Percentiles rank a stretch among this genome's conserved stretches.
Evolutionary conservation across 2,113 vertebrate genomes (phyloP).

Genomic region (Dissostichus mawsoni): DNA sequence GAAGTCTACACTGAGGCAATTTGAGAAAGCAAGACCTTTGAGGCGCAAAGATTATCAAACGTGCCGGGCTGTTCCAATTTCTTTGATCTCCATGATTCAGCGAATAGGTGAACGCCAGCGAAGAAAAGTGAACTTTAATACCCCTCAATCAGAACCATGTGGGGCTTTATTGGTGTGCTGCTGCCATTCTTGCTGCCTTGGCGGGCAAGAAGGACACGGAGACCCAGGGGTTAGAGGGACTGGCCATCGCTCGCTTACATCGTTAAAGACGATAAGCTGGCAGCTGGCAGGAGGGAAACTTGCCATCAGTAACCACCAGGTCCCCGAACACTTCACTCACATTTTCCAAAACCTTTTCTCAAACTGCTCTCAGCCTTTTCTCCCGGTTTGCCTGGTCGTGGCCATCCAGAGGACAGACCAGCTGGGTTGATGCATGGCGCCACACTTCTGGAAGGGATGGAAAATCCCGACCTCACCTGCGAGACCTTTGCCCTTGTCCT

Average conservation of each 20-base stretch:
- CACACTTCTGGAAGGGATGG: slow-evolving; percentile 21
- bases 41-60: slow-evolving; percentile 37
- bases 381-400: slow-evolving; percentile 10
- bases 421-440: slow-evolving; percentile 28
- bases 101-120: slow-evolving; percentile 22
- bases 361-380: slow-evolving; percentile 40
- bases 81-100: slow-evolving; percentile 45
- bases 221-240: slow-evolving; percentile 63
- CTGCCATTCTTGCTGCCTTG: slow-evolving; percentile 61
- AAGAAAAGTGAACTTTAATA: slow-evolving; percentile 44
- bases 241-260: slow-evolving; percentile 67
- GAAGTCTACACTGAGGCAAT: not conserved
- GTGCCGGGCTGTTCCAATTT: slow-evolving; percentile 9
- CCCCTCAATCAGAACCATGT: slow-evolving; percentile 77
- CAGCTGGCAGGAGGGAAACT: slow-evolving; percentile 57
- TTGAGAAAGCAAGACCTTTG: slow-evolving; percentile 20
- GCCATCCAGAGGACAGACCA: slow-evolving; percentile 16
- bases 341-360: slow-evolving; percentile 71
- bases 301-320: slow-evolving; percentile 68
- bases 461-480: slow-evolving; percentile 51
- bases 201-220: slow-evolving; percentile 60
- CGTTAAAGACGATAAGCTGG: slow-evolving; percentile 79
- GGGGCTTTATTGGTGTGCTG: slow-evolving; percentile 69
- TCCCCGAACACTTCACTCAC: slow-evolving; percentile 69
- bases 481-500: slow-evolving; percentile 34